A percentile compares a stretch with the other conserved stretches of the same genome.
Conservation (phyloP, 2,888 invertebrate species). For the Calephelis perditalis region DNA sequence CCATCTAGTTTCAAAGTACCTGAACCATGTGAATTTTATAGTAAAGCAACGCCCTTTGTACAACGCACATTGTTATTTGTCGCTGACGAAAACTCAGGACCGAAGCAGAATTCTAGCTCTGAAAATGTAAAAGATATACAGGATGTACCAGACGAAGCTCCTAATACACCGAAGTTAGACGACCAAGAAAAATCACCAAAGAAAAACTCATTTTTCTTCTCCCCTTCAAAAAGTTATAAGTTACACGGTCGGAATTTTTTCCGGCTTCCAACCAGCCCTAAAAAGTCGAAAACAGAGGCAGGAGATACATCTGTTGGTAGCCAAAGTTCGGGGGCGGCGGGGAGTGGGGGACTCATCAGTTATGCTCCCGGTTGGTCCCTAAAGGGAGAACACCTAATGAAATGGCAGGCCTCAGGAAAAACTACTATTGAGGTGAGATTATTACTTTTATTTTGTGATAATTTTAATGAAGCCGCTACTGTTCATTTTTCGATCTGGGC, state of each 20-base stretch:
- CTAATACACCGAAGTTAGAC: constrained; percentile 57
- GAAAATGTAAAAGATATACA: constrained; percentile 39
- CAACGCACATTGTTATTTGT: constrained; percentile 69
- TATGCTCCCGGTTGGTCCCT: constrained; percentile 81
- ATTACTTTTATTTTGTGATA: constrained; percentile 22
- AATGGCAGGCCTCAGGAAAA: constrained; percentile 80
- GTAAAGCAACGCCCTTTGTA: constrained; percentile 73
- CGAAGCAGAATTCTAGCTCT: constrained; percentile 47
- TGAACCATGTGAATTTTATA: constrained; percentile 69
- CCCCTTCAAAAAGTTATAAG: constrained; percentile 73
- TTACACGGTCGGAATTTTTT: constrained; percentile 70
- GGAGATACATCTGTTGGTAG: constrained; percentile 37
- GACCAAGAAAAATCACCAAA: constrained; percentile 73
- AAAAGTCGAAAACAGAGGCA: constrained; percentile 64
- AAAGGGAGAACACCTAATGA: constrained; percentile 79
- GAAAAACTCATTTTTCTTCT: constrained; percentile 74
- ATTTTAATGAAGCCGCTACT: not conserved
- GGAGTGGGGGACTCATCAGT: constrained; percentile 70
- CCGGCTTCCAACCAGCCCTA: constrained; percentile 73
- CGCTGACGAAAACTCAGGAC: constrained; percentile 66
- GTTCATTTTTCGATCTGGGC: not conserved
- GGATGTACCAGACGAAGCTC: constrained; percentile 37
- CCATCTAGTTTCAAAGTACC: constrained; percentile 69
- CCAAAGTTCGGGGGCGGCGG: constrained; percentile 34
- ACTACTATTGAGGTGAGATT: constrained; percentile 75